Conservation (phyloP, 1,140 invertebrate species). For the Venustaconcha ellipsiformis region DNA sequence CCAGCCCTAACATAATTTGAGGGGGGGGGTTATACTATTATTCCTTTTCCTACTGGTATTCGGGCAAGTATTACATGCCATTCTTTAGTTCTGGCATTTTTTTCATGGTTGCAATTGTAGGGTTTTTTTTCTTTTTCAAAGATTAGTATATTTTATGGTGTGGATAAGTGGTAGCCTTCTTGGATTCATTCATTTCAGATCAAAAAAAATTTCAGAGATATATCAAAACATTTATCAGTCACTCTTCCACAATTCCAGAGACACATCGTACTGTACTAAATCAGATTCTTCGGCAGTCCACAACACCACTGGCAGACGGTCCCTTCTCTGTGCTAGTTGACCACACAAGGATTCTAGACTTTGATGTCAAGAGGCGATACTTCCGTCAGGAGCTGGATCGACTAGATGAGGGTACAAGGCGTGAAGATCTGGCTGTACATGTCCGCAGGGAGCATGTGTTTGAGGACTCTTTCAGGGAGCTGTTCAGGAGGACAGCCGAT, state of each 20-base stretch:
- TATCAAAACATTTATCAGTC: neutral
- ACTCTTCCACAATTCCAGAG: slow-evolving; percentile 72
- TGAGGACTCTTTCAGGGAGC: slow-evolving; percentile 91
- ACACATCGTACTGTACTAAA: slow-evolving; percentile 92
- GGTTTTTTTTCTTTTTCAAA: too few relatives aligned
- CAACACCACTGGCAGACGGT: slow-evolving; percentile 84
- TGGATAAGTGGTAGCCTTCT: too few relatives aligned
- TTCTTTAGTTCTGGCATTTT: too few relatives aligned
- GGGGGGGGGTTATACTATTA: too few relatives aligned
- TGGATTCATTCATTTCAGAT: neutral
- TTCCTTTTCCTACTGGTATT: too few relatives aligned
- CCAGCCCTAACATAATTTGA: too few relatives aligned
- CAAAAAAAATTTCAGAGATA: neutral
- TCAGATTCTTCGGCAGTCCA: slow-evolving; percentile 90
- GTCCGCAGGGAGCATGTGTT: slow-evolving; percentile 89
- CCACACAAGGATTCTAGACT: slow-evolving; percentile 90
- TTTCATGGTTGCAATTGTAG: too few relatives aligned
- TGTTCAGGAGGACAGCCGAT: slow-evolving; percentile 85
- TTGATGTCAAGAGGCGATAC: slow-evolving; percentile 92
- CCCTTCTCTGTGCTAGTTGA: slow-evolving; percentile 92
- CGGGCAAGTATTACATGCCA: too few relatives aligned
- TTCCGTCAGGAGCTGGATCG: slow-evolving; percentile 90
- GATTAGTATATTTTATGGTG: too few relatives aligned
- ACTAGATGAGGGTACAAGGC: slow-evolving; percentile 73
- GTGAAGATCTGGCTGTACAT: slow-evolving; percentile 93